These are phyloP conservation scores for Typhlichthys subterraneus DNA, from an alignment of 2,797 vertebrate genomes.

Conservation along the genomic window DNA sequence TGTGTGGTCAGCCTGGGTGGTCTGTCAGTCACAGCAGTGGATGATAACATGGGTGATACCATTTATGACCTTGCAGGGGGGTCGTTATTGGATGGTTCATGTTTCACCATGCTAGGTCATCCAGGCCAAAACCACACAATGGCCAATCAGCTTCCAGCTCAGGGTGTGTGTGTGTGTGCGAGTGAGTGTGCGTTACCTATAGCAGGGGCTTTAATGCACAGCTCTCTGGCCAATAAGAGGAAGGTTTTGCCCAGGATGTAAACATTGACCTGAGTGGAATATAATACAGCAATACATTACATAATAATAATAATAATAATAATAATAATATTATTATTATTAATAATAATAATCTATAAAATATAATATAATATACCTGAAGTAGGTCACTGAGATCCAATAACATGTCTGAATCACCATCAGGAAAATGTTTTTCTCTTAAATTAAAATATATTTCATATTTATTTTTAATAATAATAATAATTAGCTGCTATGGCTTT, in stretches of 20 bases:
- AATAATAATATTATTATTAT: neutral
- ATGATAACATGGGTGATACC: too few species aligned
- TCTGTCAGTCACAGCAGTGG: too few species aligned
- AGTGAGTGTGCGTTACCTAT: slow-evolving; percentile 81
- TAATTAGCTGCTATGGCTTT: too few species aligned
- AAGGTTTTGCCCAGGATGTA: slow-evolving; percentile 97
- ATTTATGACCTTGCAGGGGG: too few species aligned
- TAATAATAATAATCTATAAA: neutral
- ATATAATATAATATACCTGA: slow-evolving; percentile 79
- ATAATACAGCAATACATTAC: too few species aligned
- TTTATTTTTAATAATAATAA: too few species aligned
- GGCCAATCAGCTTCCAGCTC: too few species aligned
- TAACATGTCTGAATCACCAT: slow-evolving; percentile 87
- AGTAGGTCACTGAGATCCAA: slow-evolving; percentile 96
- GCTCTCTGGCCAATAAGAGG: slow-evolving; percentile 91
- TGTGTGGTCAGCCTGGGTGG: too few species aligned
- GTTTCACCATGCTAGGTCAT: too few species aligned
- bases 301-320: neutral
- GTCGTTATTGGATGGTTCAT: neutral
- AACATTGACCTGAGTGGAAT: slow-evolving; percentile 86
- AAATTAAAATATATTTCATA: neutral
- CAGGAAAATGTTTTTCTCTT: slow-evolving; percentile 40
- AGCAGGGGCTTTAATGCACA: slow-evolving; percentile 98
- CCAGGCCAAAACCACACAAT: too few species aligned
- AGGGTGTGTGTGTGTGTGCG: too few species aligned